These are phyloP conservation scores for Paelopatides confundens DNA, from an alignment of 53 echinoderm and acorn worm species.

Conservation along the genomic window DNA sequence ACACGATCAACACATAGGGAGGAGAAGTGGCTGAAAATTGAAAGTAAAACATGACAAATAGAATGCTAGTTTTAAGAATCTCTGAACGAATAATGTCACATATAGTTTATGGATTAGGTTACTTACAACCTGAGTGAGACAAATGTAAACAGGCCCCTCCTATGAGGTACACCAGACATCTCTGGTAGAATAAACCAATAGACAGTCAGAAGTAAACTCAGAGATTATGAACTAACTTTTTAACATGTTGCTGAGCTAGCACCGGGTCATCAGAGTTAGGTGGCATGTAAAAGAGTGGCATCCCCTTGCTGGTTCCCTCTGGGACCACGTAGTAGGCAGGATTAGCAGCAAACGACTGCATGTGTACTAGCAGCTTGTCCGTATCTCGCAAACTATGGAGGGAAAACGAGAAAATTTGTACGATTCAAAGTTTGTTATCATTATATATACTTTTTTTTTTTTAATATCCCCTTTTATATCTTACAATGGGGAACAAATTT, in stretches of 20 bases:
- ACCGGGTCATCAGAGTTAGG: constrained; percentile 94
- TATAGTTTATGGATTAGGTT: no score
- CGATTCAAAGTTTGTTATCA: not conserved
- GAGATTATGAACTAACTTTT: constrained; percentile 17
- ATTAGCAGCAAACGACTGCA: constrained; percentile 94
- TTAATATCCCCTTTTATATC: no score
- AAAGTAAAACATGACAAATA: no score
- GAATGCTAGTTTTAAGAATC: no score
- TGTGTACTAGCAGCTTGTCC: constrained; percentile 87
- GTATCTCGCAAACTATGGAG: constrained; percentile 78
- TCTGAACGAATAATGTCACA: no score
- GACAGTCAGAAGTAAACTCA: no score
- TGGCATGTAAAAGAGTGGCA: constrained; percentile 97
- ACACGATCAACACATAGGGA: no score
- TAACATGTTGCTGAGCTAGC: constrained; percentile 80
- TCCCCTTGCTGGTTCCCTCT: constrained; percentile 89
- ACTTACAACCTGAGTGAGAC: no score
- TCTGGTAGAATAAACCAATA: not conserved
- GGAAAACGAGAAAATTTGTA: not conserved
- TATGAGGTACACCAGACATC: not conserved
- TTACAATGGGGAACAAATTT: not conserved
- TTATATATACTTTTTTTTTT: no score
- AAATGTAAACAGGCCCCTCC: no score
- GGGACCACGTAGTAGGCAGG: constrained; percentile 91
- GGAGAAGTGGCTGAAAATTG: no score